Conservation (phyloP, 2,113 vertebrate genomes). For the Scomber japonicus region DNA sequence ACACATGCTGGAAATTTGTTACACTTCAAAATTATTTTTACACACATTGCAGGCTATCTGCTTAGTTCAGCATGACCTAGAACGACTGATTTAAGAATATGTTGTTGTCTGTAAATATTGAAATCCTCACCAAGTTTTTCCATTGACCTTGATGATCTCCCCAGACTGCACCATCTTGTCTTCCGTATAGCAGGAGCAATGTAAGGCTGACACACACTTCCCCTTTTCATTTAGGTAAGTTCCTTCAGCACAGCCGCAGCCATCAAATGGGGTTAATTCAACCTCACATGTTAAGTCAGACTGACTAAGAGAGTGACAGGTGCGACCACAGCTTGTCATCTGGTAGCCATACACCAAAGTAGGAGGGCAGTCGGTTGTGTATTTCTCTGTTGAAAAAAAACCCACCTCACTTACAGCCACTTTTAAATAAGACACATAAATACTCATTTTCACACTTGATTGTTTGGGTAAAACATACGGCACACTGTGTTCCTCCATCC, state of each 20-base stretch:
- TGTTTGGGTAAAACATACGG: constrained; percentile 72
- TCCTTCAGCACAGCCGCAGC: constrained; percentile 88
- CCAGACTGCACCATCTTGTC: constrained; percentile 73
- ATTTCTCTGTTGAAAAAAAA: constrained; percentile 81
- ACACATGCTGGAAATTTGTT: too few relatives aligned
- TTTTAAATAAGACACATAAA: background rate
- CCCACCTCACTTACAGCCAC: too few relatives aligned
- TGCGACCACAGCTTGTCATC: constrained; percentile 87
- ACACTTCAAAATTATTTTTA: too few relatives aligned
- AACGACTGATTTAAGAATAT: too few relatives aligned
- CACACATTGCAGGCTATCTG: too few relatives aligned
- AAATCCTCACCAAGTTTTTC: constrained; percentile 86
- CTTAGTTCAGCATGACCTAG: too few relatives aligned
- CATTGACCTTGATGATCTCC: constrained; percentile 74
- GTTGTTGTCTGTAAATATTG: background rate
- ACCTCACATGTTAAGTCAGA: constrained; percentile 85
- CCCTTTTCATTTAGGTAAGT: constrained; percentile 88
- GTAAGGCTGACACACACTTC: constrained; percentile 84
- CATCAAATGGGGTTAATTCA: constrained; percentile 87
- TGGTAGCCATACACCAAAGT: constrained; percentile 83
- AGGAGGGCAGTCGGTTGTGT: constrained; percentile 84
- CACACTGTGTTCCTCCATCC: constrained; percentile 86
- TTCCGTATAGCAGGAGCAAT: constrained; percentile 88
- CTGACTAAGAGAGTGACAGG: constrained; percentile 89
- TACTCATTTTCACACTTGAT: background rate